Conservation (phyloP, 2,113 vertebrate genomes). For the Tinamus guttatus region DNA sequence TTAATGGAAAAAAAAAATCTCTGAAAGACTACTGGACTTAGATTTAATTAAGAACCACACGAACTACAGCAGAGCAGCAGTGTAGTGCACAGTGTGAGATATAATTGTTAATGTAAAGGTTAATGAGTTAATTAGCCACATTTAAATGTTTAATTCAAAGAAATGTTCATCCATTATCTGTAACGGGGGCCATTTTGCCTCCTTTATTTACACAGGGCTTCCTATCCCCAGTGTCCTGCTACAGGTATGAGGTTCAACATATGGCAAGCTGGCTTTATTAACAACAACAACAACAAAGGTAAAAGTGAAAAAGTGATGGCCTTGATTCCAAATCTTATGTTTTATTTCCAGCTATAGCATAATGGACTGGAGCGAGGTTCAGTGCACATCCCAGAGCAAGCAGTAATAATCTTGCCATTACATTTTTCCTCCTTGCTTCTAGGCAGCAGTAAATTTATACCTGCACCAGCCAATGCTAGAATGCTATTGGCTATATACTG, state of each 20-base stretch:
- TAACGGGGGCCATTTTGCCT: constrained; percentile 33
- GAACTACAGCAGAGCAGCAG: constrained; percentile 54
- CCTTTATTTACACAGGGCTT: constrained; percentile 31
- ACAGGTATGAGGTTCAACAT: background rate
- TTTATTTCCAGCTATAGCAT: background rate
- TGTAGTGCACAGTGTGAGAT: constrained; percentile 71
- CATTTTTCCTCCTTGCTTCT: background rate
- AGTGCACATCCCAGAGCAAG: background rate
- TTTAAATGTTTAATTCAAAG: constrained; percentile 78
- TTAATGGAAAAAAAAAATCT: constrained; percentile 31
- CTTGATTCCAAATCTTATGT: background rate
- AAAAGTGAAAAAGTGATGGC: background rate
- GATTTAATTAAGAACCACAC: constrained; percentile 73
- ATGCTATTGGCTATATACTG: too few species aligned
- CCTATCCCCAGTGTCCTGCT: background rate
- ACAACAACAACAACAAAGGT: background rate
- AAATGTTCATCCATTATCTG: constrained; percentile 54
- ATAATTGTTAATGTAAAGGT: constrained; percentile 76
- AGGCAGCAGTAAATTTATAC: background rate
- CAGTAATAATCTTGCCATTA: background rate
- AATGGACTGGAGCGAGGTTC: background rate
- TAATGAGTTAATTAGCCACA: constrained; percentile 77
- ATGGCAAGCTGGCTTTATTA: background rate
- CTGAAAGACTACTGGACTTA: constrained; percentile 43
- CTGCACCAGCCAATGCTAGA: background rate